A percentile compares a stretch with the other conserved stretches of the same genome.
phyloP scores from a whole-genome alignment of 2,797 vertebrate genomes.

The Macrochelys suwanniensis region DNA sequence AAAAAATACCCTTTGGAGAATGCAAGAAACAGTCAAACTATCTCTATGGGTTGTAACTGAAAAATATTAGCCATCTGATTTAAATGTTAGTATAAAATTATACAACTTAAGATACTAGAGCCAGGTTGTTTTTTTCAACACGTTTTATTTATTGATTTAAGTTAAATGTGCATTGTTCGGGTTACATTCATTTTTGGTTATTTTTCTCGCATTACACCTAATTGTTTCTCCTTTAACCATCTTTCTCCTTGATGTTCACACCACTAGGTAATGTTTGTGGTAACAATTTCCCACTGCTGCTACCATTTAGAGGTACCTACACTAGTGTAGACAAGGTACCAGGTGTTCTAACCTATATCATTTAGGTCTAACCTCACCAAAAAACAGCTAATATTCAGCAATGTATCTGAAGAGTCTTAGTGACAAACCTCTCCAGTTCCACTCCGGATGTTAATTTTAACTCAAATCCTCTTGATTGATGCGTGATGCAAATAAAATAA shows the following conservation, averaged over 20 bases:
- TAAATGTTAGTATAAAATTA: neutral
- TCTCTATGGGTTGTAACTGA: neutral
- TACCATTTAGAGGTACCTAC: neutral
- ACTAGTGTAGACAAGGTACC: neutral
- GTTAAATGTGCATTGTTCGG: constrained; percentile 52
- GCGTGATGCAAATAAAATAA: neutral
- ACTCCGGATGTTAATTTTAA: neutral
- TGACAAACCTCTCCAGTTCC: neutral
- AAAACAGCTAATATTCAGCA: neutral
- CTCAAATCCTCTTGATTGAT: neutral
- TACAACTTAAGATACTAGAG: neutral
- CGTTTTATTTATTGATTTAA: constrained; percentile 33
- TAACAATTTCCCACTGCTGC: constrained; percentile 16
- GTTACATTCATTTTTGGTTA: constrained; percentile 50
- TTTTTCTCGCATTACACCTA: constrained; percentile 60
- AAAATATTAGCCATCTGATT: neutral
- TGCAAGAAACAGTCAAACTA: neutral
- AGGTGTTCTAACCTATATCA: neutral
- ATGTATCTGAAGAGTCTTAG: neutral
- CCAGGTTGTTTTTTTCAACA: neutral
- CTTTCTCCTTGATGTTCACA: constrained; percentile 37
- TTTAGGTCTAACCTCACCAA: neutral
- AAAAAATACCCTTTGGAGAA: neutral
- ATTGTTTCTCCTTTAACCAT: constrained; percentile 41
- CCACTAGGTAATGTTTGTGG: constrained; percentile 54